These are phyloP conservation scores for Hyposoter dolosus DNA, from an alignment of 2,888 invertebrate genomes.

Conservation along the genomic window DNA sequence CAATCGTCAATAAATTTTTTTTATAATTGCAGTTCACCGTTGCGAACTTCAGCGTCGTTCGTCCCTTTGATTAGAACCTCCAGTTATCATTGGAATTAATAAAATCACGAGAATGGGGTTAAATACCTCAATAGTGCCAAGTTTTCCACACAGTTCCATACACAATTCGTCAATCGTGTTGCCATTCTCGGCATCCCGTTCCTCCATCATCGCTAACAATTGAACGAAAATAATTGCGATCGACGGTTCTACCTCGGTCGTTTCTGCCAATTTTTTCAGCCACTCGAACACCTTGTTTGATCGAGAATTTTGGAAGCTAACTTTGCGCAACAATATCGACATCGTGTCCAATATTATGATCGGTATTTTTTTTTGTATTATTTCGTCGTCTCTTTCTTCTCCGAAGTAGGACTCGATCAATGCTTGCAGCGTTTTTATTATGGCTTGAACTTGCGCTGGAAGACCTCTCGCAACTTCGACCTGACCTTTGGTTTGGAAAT, in stretches of 20 bases:
- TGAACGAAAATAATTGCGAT: conserved; percentile 75
- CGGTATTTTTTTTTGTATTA: conserved; percentile 74
- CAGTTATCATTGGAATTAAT: neutral
- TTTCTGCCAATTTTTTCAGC: conserved; percentile 73
- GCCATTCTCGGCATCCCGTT: conserved; percentile 74
- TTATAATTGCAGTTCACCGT: too few relatives aligned
- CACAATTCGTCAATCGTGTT: conserved; percentile 83
- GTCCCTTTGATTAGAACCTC: neutral
- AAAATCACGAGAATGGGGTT: conserved; percentile 14
- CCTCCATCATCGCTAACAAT: conserved; percentile 79
- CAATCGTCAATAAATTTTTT: too few relatives aligned
- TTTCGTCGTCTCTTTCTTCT: conserved; percentile 74
- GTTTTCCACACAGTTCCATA: conserved; percentile 83
- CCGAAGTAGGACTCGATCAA: conserved; percentile 72
- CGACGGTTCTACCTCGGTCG: conserved; percentile 70
- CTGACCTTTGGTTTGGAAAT: conserved; percentile 58
- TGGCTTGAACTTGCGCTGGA: conserved; percentile 72
- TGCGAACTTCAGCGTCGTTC: too few relatives aligned
- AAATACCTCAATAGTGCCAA: conserved; percentile 85
- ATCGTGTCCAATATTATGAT: conserved; percentile 78
- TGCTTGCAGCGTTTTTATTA: conserved; percentile 74
- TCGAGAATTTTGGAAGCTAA: conserved; percentile 74
- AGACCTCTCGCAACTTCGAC: conserved; percentile 64
- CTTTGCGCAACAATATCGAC: conserved; percentile 76
- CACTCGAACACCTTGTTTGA: conserved; percentile 72